phyloP scores from a whole-genome alignment of 2,797 vertebrate genomes.

The Mormyrus hasselquistii region DNA sequence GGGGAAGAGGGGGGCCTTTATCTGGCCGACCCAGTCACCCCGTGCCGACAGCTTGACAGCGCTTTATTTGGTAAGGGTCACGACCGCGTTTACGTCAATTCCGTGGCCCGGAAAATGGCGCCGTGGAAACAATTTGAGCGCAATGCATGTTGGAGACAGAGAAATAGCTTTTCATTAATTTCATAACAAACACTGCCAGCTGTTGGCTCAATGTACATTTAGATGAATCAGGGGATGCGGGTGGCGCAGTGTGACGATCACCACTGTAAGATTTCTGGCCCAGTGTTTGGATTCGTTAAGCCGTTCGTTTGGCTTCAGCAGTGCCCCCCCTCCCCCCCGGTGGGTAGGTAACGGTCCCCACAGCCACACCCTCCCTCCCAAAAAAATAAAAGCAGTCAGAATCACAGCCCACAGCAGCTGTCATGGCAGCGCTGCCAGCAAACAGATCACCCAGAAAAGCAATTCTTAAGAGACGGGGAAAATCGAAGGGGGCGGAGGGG shows the following conservation, averaged over 20 bases:
- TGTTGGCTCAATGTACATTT: neutral
- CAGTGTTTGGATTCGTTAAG: neutral
- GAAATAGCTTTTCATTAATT: neutral
- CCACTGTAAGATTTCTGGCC: neutral
- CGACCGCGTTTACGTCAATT: slow-evolving; percentile 12
- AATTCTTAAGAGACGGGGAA: neutral
- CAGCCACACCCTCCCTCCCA: neutral
- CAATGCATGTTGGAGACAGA: neutral
- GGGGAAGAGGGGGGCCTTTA: neutral
- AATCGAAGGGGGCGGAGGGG: neutral
- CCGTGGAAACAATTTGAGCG: neutral
- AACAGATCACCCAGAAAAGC: neutral
- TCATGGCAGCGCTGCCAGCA: neutral
- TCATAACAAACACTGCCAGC: neutral
- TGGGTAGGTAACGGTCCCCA: neutral
- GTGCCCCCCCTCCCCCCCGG: neutral
- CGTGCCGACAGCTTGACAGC: neutral
- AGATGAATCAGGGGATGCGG: neutral
- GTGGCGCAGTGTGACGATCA: neutral
- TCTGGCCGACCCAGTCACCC: neutral
- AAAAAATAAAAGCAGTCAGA: neutral
- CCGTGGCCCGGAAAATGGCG: neutral
- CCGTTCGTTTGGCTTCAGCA: neutral
- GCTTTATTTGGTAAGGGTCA: neutral
- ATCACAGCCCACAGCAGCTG: neutral